Evolutionary conservation across 1,140 invertebrate genomes (phyloP), one percentile per base, ranked within the genome.

Genomic region (Chironomus tepperi): DNA sequence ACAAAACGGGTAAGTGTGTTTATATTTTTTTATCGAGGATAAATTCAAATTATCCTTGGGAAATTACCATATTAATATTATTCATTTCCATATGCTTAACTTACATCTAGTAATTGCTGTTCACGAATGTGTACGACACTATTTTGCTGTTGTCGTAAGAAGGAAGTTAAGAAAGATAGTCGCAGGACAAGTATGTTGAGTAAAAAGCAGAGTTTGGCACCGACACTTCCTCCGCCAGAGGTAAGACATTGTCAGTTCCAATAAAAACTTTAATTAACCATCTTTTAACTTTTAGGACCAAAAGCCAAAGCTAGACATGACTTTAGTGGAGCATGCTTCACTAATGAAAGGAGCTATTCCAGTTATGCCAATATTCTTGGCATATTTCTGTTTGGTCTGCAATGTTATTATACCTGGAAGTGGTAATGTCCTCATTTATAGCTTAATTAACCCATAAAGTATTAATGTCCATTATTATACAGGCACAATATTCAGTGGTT

Each of bases 341-440:
- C 85, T 91, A 77, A 95, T 95, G 88, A 90, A 91, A 78, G 93
- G 89, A 21, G 94, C 93, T 9, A 95, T 97, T 76, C 95, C 95
- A 0, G 91, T 94, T 77, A 84, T 97, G 77, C 95, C 95, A 8
- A 81, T 93, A 5, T 88, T 87, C 12, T 83, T 96, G 24, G 94
- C 95, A 3, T 91, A 93, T 87, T 87, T 95, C 76, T 97, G 94
- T 81, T 86, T 96, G 42, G 79, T 95, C 15, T 89, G 92, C 80
- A 98, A 98, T 80, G 86, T 95, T 47, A 78, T 96, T 64, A 79
- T 95, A 42, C 95, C 95, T 3, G 95, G 95, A 77, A 86, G 89
- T 77, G 95, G 94, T 95, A 82, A 85, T 85, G 80, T 77, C 74
- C 57, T 70, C 75, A 34, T 47, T 18, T 16, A 24, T 15, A 34